Evolutionary conservation across 2,888 invertebrate species (phyloP), one percentile per base, ranked within the genome.

Genomic region (Tipula vernalis): DNA sequence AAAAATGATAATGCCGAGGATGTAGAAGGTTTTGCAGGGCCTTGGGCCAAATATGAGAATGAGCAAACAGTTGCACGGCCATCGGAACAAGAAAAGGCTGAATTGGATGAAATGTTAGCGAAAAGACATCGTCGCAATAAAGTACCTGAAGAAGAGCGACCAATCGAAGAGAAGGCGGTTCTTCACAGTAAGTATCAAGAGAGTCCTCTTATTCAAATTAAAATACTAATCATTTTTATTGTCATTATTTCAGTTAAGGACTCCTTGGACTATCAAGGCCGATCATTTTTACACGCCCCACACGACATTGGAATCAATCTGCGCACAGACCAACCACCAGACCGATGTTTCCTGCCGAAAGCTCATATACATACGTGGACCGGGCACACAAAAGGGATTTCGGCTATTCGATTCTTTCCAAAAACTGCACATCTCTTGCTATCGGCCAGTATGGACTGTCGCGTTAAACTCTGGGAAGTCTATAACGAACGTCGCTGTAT

Each of bases 401-500:
- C 99, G 0, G 96, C 97, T 0, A 97, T 98, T 88, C 94, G 98
- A 87, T 99, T 98, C 97, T 97, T 98, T 90, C 99, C 99, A 0
- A 93, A 93, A 88, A 97, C 98, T 0, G 99, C 98, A 0, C 99
- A 99, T 92, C 94, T 99, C 87, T 93, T 99, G 89, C 93, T 99
- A 0, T 99, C 99, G 0, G 97, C 96, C 86, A 97, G 98, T 89
- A 98, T 99, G 99, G 99, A 99, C 91, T 96, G 96, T 89, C 94
- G 98, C 88, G 97, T 99, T 87, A 99, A 99, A 94, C 96, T 99
- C 42, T 99, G 99, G 99, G 99, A 99, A 91, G 99, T 99, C 0
- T 99, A 98, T 91, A 98, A 98, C 88, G 97, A 98, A 83, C 93
- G 98, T 85, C 94, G 98, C 86, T 98, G 98, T 90, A 93, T 99